phyloP scores from a whole-genome alignment of 2,113 vertebrate species.

The Pelobates fuscus region DNA sequence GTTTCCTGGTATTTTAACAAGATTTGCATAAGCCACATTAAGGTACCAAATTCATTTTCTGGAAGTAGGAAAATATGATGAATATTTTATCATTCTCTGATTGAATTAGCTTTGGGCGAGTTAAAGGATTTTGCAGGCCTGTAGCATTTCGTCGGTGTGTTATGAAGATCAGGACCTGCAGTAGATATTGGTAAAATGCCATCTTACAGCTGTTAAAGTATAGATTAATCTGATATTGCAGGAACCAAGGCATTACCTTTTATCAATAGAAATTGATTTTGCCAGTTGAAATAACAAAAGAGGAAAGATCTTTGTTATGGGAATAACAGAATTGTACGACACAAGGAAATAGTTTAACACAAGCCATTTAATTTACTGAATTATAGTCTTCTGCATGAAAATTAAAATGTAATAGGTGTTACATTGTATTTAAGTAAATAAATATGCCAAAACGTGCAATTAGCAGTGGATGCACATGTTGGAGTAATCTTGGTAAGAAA shows the following conservation, averaged over 20 bases:
- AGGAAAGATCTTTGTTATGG: slow-evolving; percentile 56
- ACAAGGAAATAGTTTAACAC: not conserved
- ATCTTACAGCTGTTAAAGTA: slow-evolving; percentile 57
- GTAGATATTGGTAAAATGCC: slow-evolving; percentile 25
- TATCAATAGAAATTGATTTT: slow-evolving; percentile 58
- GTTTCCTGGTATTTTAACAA: fast-evolving
- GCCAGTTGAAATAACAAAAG: slow-evolving; percentile 55
- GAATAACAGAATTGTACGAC: slow-evolving; percentile 59
- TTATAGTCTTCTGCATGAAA: too few species aligned
- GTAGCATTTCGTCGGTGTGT: slow-evolving; percentile 7
- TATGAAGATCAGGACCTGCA: not conserved
- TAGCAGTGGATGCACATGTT: too few species aligned
- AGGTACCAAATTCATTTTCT: slow-evolving; percentile 22
- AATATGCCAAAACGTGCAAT: too few species aligned
- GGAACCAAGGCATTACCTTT: slow-evolving; percentile 54
- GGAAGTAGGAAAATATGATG: slow-evolving; percentile 3
- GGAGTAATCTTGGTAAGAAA: too few species aligned
- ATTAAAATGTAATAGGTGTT: too few species aligned
- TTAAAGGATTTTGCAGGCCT: slow-evolving; percentile 20
- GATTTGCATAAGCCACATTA: not conserved
- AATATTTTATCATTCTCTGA: slow-evolving; percentile 43
- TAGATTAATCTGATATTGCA: slow-evolving; percentile 58
- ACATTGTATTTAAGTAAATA: too few species aligned
- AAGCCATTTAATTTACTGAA: not conserved
- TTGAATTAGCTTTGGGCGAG: slow-evolving; percentile 47